Conservation (phyloP, 2,113 vertebrate species). For the Blennius ocellaris region DNA sequence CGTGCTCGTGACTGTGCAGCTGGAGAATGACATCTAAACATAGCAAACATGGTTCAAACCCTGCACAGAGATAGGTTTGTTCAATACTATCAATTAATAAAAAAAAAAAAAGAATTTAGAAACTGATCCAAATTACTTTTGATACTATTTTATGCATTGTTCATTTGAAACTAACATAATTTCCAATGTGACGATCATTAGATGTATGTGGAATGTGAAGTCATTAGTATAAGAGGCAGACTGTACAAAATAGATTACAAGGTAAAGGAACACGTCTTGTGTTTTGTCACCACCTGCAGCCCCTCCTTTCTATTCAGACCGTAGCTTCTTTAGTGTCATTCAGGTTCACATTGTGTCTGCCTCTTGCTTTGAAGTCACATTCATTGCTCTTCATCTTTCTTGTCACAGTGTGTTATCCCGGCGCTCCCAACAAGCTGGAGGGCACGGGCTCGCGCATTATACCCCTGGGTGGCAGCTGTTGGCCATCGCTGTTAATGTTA, state of each 20-base stretch:
- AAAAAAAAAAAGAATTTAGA: too few species aligned
- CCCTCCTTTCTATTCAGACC: neutral
- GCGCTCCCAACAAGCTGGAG: conserved; percentile 12
- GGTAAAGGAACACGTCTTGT: neutral
- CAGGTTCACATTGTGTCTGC: conserved; percentile 3
- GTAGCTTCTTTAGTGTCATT: neutral
- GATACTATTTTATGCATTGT: neutral
- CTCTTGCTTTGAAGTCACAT: conserved; percentile 42
- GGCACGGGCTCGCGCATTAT: too few species aligned
- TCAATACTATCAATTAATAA: too few species aligned
- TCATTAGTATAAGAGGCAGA: neutral
- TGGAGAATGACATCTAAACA: too few species aligned
- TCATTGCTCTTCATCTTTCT: conserved; percentile 38
- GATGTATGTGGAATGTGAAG: neutral
- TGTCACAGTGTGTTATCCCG: conserved; percentile 40
- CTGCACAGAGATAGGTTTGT: too few species aligned
- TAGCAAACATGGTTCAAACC: too few species aligned
- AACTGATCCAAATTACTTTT: too few species aligned
- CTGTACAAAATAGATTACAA: neutral
- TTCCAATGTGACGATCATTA: neutral
- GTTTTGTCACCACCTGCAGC: neutral
- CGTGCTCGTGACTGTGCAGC: too few species aligned
- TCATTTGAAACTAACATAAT: neutral
- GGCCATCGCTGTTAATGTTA: conserved; percentile 47
- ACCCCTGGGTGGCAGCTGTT: conserved; percentile 40